Evolutionary conservation across 2,113 vertebrate species (phyloP).

Genomic region (Neopipo cinnamomea): DNA sequence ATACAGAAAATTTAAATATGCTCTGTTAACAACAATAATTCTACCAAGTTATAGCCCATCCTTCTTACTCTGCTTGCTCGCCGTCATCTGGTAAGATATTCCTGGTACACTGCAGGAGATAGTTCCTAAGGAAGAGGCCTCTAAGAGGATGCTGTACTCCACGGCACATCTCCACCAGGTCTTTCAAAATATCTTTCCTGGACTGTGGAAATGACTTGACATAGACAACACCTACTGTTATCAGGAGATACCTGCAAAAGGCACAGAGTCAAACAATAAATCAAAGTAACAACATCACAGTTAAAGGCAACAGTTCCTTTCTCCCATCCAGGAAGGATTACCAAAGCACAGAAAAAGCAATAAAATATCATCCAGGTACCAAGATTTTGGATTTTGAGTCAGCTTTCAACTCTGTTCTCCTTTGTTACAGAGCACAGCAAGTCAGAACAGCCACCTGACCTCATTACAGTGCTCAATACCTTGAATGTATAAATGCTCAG

Average conservation of each 20-base stretch:
- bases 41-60: not conserved
- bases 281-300: not conserved
- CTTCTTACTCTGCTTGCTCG: conserved; percentile 90
- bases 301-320: not conserved
- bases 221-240: conserved; percentile 97
- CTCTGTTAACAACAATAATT: not conserved
- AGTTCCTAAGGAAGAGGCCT: conserved; percentile 96
- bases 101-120: conserved; percentile 95
- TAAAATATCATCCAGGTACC: not conserved
- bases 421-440: not conserved
- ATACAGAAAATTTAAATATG: not conserved
- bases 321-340: not conserved
- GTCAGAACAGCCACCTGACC: not conserved
- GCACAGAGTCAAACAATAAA: not conserved
- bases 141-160: conserved; percentile 97
- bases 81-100: conserved; percentile 97
- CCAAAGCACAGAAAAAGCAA: not conserved
- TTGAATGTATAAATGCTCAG: not conserved
- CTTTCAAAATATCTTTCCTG: conserved; percentile 96
- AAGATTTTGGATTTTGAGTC: not conserved
- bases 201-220: conserved; percentile 99
- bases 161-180: conserved; percentile 99
- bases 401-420: not conserved
- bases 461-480: not conserved
- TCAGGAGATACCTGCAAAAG: conserved; percentile 87